Percentiles rank a stretch among this genome's conserved stretches.
These are phyloP conservation scores for Indicator indicator DNA, from an alignment of 2,113 vertebrate species.

Conservation along the genomic window DNA sequence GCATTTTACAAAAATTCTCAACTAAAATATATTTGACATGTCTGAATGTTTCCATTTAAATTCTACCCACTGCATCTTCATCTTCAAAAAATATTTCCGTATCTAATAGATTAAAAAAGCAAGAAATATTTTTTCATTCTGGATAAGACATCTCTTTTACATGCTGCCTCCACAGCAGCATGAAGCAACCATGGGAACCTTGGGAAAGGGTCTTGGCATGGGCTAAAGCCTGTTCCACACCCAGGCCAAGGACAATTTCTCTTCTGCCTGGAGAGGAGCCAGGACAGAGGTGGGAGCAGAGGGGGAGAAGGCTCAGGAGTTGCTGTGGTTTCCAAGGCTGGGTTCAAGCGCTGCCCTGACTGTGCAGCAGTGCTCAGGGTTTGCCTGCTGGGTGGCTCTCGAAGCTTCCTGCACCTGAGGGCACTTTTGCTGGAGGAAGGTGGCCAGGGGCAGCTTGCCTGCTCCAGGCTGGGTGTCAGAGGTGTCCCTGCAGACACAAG, in stretches of 20 bases:
- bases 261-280: not conserved
- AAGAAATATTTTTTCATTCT: slow-evolving; percentile 72
- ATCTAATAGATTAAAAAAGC: slow-evolving; percentile 86
- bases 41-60: slow-evolving; percentile 82
- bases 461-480: not conserved
- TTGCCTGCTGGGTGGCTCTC: not conserved
- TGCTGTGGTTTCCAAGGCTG: slow-evolving; percentile 6
- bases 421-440: not conserved
- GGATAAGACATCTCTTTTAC: slow-evolving; percentile 72
- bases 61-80: slow-evolving; percentile 83
- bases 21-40: slow-evolving; percentile 89
- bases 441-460: not conserved
- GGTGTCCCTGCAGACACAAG: not conserved
- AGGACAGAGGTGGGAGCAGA: not conserved
- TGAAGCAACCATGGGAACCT: slow-evolving; percentile 48
- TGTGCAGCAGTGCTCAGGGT: not conserved
- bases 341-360: not conserved
- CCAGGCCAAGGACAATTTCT: not conserved
- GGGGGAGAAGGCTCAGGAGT: not conserved
- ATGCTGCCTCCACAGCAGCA: slow-evolving; percentile 71
- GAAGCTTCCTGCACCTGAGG: not conserved
- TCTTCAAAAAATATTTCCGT: slow-evolving; percentile 85
- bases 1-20: slow-evolving; percentile 89
- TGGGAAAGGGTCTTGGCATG: not conserved
- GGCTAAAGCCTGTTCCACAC: not conserved